A percentile compares a stretch with the other conserved stretches of the same genome.
These are phyloP conservation scores for Penaeus vannamei DNA, from an alignment of 1,140 invertebrate species.

Conservation along the genomic window DNA sequence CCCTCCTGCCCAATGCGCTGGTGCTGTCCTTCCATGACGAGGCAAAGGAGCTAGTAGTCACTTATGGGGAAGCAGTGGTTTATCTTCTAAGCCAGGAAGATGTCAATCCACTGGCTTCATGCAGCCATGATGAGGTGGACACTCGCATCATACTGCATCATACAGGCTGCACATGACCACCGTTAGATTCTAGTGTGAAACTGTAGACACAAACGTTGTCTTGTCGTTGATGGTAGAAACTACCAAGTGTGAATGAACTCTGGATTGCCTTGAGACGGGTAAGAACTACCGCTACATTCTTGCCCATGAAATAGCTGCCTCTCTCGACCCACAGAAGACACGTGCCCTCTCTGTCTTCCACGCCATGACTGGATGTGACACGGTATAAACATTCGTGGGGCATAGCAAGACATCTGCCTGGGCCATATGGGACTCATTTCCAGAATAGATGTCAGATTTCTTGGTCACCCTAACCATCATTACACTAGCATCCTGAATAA, in stretches of 20 bases:
- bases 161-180: constrained; percentile 7
- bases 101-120: constrained; percentile 21
- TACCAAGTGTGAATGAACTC: not conserved
- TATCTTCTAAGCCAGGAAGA: constrained; percentile 4
- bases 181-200: not conserved
- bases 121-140: constrained; percentile 39
- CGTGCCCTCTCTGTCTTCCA: constrained; percentile 23
- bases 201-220: not conserved
- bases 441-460: not conserved
- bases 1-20: constrained; percentile 12
- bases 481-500: not conserved
- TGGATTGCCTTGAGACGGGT: constrained; percentile 25
- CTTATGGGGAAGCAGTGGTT: not conserved
- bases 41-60: not conserved
- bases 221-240: not conserved
- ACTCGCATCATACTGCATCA: constrained; percentile 36
- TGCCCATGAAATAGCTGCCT: constrained; percentile 26
- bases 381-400: not conserved
- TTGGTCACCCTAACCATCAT: not conserved
- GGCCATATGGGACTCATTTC: constrained; percentile 17
- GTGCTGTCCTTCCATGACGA: not conserved
- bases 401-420: not conserved
- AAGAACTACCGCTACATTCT: constrained; percentile 41
- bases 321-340: constrained; percentile 3
- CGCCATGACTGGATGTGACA: constrained; percentile 27